Evolutionary conservation across 2,888 invertebrate species (phyloP).

Genomic region (Eristalis arbustorum): DNA sequence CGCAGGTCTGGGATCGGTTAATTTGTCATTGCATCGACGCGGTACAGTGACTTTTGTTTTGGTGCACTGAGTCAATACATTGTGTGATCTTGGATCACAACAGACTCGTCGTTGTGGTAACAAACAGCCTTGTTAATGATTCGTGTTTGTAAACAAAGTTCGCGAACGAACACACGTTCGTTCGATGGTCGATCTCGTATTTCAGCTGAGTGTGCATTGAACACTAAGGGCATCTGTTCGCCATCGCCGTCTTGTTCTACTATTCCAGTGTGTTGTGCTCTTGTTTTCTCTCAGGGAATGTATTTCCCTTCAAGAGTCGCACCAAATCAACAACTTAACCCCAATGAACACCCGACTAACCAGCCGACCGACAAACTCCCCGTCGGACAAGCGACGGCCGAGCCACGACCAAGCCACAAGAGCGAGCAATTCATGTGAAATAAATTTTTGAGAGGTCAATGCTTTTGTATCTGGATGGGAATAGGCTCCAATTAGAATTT

Average conservation of each 20-base stretch:
- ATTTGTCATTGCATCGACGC: conserved; percentile 25
- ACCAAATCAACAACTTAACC: conserved; percentile 67
- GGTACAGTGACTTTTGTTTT: conserved; percentile 7
- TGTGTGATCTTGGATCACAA: conserved; percentile 33
- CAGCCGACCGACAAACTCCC: neutral
- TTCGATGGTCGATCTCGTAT: conserved; percentile 26
- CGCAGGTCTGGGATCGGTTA: neutral
- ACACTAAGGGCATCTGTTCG: conserved; percentile 30
- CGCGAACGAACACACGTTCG: conserved; percentile 22
- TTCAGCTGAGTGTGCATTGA: conserved; percentile 25
- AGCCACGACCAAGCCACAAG: neutral
- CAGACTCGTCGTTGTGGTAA: conserved; percentile 3
- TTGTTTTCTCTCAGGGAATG: conserved; percentile 4
- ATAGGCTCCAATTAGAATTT: conserved; percentile 68
- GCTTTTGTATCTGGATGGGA: conserved; percentile 56
- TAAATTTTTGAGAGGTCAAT: conserved; percentile 65
- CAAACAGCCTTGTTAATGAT: conserved; percentile 41
- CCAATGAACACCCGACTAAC: conserved; percentile 47
- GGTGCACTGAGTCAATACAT: conserved; percentile 31
- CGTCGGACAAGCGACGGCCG: neutral
- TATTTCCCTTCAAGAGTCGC: conserved; percentile 47
- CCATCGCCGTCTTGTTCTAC: neutral
- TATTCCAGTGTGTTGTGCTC: too few relatives aligned
- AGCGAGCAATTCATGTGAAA: conserved; percentile 48
- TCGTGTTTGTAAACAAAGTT: conserved; percentile 53